Base-by-base conservation (phyloP, 2,113 vertebrate species). In the Helogale parvula region DNA sequence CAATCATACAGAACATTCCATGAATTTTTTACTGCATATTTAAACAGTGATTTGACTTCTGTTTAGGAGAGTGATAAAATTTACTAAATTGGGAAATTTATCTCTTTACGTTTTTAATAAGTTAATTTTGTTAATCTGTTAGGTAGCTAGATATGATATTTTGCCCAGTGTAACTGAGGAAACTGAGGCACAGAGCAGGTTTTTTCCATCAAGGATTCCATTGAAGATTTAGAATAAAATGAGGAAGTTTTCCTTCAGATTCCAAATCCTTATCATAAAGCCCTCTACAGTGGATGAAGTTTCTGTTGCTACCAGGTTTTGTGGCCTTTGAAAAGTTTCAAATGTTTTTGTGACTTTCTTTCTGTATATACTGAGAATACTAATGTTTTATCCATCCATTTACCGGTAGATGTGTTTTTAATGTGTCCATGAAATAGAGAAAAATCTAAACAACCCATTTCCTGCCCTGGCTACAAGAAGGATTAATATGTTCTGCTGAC, bases 71-170 rank as follows among this genome's bases (percentile, higher is more conserved):
- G 3, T 68, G 19, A 38, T 71, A 47, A 76, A 96, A 38, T 65
- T 31, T 60, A n/a, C 45, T 76, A 69, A 79, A 57, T 77, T 45
- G 2, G 7, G 3, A 93, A 77, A 45, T 50, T 66, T 77, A 38
- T 0, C 7, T 66, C 27, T 10, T 71, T 90, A 45, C 57, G 87
- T 90, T 93, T 91, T 84, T 77, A 21, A 96, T 38, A 83, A 41
- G 47, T 84, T 60, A 11, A 4, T 41, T 74, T 84, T 92, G 6
- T 8, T 69, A 76, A 50, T 76, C 4, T 41, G 5, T 41, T 5
- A 77, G 4, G 12, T 38, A 52, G 41, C 2, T 45, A 87, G 5
- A 71, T 65, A 31, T 3, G 1, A 68, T 19, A 29, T 81, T 47
- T 47, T 27, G 11, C 16, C 1, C 54, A 50, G 17, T 72, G 74